These are phyloP conservation scores for Cichlasoma orientale DNA, from an alignment of 2,797 vertebrate genomes.

Conservation along the genomic window DNA sequence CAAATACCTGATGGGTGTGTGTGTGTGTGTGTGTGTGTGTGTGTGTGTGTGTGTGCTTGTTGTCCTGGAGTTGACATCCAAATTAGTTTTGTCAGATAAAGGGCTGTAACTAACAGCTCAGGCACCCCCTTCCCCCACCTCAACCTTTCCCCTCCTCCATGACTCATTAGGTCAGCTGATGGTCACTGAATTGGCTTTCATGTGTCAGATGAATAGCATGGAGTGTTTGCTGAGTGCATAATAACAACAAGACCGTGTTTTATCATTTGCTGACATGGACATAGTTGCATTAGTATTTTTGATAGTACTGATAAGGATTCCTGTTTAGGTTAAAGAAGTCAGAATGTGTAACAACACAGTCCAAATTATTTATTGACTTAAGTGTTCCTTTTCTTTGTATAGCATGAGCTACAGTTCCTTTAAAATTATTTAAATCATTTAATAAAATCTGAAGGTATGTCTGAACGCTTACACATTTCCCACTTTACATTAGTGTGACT, in stretches of 20 bases:
- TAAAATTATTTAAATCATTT: neutral
- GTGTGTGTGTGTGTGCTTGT: neutral
- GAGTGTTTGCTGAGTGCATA: neutral
- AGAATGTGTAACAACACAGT: neutral
- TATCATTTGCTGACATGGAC: neutral
- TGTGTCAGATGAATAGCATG: neutral
- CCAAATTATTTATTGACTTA: neutral
- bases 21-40: neutral
- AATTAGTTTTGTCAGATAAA: conserved; percentile 39
- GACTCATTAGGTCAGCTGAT: conserved; percentile 34
- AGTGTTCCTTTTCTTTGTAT: neutral
- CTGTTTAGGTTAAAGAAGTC: neutral
- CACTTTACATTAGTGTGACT: neutral
- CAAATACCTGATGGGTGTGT: neutral
- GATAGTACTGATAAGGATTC: neutral
- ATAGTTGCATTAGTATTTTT: neutral
- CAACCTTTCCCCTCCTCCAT: neutral
- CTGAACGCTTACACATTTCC: neutral
- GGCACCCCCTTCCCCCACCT: neutral
- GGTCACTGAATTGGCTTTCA: neutral
- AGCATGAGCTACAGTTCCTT: neutral
- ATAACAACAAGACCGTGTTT: conserved; percentile 16
- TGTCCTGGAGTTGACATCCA: conserved; percentile 15
- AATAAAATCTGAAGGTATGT: neutral
- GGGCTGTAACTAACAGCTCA: conserved; percentile 7